These are phyloP conservation scores for Resseliella maxima DNA, from an alignment of 2,888 invertebrate species.

Conservation along the genomic window DNA sequence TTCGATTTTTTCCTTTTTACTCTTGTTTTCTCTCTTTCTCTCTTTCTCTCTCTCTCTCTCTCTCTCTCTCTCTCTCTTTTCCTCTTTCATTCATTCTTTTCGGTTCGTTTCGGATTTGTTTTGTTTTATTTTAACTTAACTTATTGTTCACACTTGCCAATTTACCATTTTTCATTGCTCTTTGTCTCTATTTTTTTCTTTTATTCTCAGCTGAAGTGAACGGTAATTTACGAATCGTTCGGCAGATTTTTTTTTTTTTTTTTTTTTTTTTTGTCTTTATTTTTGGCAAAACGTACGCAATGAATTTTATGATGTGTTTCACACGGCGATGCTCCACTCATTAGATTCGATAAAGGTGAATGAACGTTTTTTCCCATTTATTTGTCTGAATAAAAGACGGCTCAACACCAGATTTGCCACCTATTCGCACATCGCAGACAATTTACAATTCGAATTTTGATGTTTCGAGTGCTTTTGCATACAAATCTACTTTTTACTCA, in stretches of 20 bases:
- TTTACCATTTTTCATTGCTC: not conserved
- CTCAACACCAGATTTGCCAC: conserved; percentile 27
- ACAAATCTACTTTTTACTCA: not conserved
- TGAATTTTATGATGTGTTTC: not conserved
- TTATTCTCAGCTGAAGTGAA: too few relatives aligned
- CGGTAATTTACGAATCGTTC: not conserved
- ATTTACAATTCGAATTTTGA: conserved; percentile 17
- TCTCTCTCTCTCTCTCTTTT: not conserved
- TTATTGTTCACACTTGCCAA: not conserved
- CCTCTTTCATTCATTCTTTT: not conserved
- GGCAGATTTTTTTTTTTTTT: too few relatives aligned
- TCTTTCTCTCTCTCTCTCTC: not conserved
- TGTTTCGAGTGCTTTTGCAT: not conserved
- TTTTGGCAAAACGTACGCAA: not conserved
- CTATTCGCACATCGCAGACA: conserved; percentile 29
- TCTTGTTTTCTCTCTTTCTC: not conserved
- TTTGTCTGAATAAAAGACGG: not conserved
- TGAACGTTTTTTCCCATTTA: not conserved
- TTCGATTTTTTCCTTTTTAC: not conserved
- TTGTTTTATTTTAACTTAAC: not conserved
- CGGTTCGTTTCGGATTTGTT: not conserved
- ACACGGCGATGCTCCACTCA: not conserved
- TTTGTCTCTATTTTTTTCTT: not conserved
- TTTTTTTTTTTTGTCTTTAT: too few relatives aligned
- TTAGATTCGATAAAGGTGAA: not conserved